Evolutionary conservation across 2,888 invertebrate genomes (phyloP).

Genomic region (Xestia ashworthii): DNA sequence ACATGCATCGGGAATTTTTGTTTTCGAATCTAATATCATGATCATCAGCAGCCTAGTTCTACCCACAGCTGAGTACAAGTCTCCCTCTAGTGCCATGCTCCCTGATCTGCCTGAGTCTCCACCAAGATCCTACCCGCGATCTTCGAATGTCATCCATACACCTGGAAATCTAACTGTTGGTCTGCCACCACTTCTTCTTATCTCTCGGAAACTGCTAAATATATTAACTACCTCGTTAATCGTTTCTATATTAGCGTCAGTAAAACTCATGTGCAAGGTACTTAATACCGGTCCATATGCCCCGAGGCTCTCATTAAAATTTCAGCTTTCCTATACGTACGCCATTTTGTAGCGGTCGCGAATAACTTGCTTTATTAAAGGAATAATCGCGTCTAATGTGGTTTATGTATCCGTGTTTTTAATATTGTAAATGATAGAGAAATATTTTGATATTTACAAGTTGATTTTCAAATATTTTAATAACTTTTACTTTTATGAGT

Average conservation of each 20-base stretch:
- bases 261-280: conserved; percentile 54
- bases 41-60: background rate
- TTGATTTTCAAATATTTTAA: background rate
- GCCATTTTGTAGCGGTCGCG: conserved; percentile 69
- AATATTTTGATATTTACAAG: background rate
- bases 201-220: background rate
- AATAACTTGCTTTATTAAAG: conserved; percentile 66
- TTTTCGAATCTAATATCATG: background rate
- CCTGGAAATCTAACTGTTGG: background rate
- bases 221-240: background rate
- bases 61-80: background rate
- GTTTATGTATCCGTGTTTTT: conserved; percentile 36
- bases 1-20: no score
- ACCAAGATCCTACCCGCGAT: background rate
- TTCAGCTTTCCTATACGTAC: conserved; percentile 75
- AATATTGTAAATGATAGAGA: background rate
- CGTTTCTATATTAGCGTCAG: background rate
- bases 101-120: background rate
- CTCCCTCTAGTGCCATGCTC: background rate
- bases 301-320: conserved; percentile 79
- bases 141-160: background rate
- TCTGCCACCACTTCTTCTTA: background rate
- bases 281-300: conserved; percentile 58
- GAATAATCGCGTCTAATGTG: conserved; percentile 60
- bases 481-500: background rate